These are phyloP conservation scores for Herpetotheres cachinnans DNA, from an alignment of 2,113 vertebrate genomes.

Conservation along the genomic window DNA sequence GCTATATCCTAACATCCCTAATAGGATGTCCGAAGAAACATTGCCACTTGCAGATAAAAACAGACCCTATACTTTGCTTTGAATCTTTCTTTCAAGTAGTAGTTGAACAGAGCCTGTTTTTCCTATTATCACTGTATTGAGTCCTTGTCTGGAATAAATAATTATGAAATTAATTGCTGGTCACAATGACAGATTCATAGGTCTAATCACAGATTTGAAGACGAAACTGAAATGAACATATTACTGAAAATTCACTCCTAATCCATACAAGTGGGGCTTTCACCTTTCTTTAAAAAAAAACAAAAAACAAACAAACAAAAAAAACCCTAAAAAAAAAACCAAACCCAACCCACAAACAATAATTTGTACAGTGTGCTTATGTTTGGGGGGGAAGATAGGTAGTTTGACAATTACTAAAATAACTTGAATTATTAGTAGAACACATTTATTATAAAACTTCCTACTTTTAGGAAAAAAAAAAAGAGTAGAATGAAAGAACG, in stretches of 20 bases:
- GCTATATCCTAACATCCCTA: background rate
- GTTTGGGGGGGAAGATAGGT: background rate
- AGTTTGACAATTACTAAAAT: background rate
- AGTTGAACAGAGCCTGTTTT: background rate
- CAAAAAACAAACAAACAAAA: too few relatives aligned
- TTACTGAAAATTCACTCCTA: background rate
- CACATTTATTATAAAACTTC: background rate
- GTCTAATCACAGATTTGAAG: background rate
- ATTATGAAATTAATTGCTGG: background rate
- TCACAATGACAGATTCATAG: background rate
- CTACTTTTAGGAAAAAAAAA: background rate
- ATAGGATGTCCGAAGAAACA: background rate
- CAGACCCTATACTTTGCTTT: background rate
- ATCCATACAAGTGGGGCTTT: too few relatives aligned
- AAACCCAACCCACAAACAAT: too few relatives aligned
- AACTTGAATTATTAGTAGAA: background rate
- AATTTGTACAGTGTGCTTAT: background rate
- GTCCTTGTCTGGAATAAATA: background rate
- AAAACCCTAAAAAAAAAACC: too few relatives aligned
- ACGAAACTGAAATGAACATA: background rate
- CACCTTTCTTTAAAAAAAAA: too few relatives aligned
- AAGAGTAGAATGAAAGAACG: background rate
- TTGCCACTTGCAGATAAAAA: background rate
- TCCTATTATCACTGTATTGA: background rate
- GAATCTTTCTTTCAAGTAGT: background rate